Evolutionary conservation across 2,113 vertebrate species (phyloP), one percentile per base, ranked within the genome.

Genomic region (Excalfactoria chinensis): DNA sequence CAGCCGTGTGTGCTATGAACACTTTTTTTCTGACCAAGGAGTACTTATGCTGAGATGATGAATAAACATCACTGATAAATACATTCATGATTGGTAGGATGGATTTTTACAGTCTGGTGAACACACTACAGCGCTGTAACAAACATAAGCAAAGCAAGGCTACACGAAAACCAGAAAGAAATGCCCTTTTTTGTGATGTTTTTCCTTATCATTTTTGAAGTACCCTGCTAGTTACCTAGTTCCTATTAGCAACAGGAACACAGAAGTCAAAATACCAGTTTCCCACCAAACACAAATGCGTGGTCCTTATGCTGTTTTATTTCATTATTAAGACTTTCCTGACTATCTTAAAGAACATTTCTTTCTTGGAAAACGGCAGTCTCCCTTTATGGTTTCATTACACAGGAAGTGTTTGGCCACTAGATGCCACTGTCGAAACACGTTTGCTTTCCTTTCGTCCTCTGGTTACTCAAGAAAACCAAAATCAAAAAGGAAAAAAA

Each of bases 401-500:
- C 43, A 23, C 4, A 7, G n/a, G 18, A 23, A 12, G 0, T 0
- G 9, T 43, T 46, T 18, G 7, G 55, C 92, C 98, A 95, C 97
- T 95, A 97, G 98, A 93, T 98, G 98, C 43, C 97, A 94, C 90
- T 94, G 62, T 93, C 64, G 83, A 95, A 56, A 95, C 88, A 85
- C 6, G 11, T 84, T 96, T 83, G 64, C 77, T 94, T 74, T 76
- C 55, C 78, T 58, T 82, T n/a, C 48, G n/a, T 35, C 2, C 46
- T 58, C 25, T 41, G 56, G 41, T 21, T 15, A 16, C 7, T 46
- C 13, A 2, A 19, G 32, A 63, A 77, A 84, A 62, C 3, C 3
- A 30, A 62, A 60, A 20, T 37, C 6, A 19, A 49, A 35, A 49
- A 23, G 56, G n/a, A 60, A 25, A 49, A 26, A 48, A 23, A 56